A percentile compares a stretch with the other conserved stretches of the same genome.
These are phyloP conservation scores for Fragum sueziense DNA, from an alignment of 2,888 invertebrate genomes.

Conservation along the genomic window DNA sequence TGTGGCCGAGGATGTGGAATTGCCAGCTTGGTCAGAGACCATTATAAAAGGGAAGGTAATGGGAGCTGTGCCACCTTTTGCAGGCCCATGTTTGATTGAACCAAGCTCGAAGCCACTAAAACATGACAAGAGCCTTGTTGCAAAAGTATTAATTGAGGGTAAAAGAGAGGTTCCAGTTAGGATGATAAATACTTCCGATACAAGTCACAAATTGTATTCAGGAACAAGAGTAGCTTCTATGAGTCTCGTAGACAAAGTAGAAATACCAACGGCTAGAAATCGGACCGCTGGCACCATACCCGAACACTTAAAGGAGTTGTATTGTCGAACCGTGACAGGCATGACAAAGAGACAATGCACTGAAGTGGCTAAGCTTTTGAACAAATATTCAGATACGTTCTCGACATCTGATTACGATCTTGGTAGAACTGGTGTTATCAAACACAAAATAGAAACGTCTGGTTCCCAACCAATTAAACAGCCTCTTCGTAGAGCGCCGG, in stretches of 20 bases:
- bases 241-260: not conserved
- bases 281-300: not conserved
- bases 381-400: slow-evolving; percentile 10
- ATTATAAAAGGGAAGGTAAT: too few relatives aligned
- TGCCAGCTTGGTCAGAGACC: too few relatives aligned
- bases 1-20: too few relatives aligned
- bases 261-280: too few relatives aligned
- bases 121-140: not conserved
- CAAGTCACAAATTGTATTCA: not conserved
- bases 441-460: slow-evolving; percentile 17
- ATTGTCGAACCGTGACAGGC: not conserved
- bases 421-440: slow-evolving; percentile 6
- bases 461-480: slow-evolving; percentile 22
- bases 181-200: slow-evolving; percentile 6
- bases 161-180: too few relatives aligned
- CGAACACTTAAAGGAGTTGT: slow-evolving; percentile 2
- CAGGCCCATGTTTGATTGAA: slow-evolving; percentile 12
- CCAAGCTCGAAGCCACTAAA: not conserved
- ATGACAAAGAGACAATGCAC: not conserved
- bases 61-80: too few relatives aligned
- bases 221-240: not conserved
- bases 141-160: slow-evolving; percentile 8
- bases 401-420: not conserved
- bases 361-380: not conserved
- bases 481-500: slow-evolving; percentile 29